phyloP scores from a whole-genome alignment of 2,113 vertebrate species.

The Oryctolagus cuniculus region mOryCun1.1 NC_091438.1:28192001-28192500 shows the following conservation, averaged over 20 bases:
- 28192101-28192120: conserved; percentile 11
- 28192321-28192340: neutral
- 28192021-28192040: neutral
- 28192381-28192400: neutral
- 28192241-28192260: conserved; percentile 31
- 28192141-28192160: neutral
- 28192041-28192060: neutral
- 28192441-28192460: neutral
- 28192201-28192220: neutral
- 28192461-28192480: neutral
- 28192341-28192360: neutral
- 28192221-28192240: neutral
- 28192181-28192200: conserved; percentile 15
- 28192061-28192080: neutral
- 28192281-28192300: neutral
- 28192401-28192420: neutral
- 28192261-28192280: neutral
- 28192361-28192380: neutral
- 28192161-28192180: conserved; percentile 32
- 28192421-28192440: neutral
- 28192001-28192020: neutral
- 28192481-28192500: neutral
- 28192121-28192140: conserved; percentile 8
- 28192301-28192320: neutral
- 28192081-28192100: neutral